A percentile compares a stretch with the other conserved stretches of the same genome.
Evolutionary conservation across 1,140 invertebrate genomes (phyloP).

Genomic region (Battus philenor): DNA sequence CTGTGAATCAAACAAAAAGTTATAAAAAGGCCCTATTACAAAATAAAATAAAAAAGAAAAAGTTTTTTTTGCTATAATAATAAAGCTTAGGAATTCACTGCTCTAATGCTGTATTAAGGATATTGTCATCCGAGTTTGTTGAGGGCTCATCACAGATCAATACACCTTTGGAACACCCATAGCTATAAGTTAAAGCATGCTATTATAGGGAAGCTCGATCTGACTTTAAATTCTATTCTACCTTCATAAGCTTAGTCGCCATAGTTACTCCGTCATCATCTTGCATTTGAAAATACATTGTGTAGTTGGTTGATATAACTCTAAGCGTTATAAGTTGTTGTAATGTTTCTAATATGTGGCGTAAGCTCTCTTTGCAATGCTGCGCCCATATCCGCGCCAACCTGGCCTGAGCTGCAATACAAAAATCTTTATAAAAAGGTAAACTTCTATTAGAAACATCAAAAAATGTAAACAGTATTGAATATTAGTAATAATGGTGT

Average conservation of each 20-base stretch:
- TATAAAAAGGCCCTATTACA: too few species aligned
- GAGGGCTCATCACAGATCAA: background rate
- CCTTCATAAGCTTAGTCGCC: conserved; percentile 90
- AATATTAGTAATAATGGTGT: too few species aligned
- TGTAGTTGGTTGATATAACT: conserved; percentile 86
- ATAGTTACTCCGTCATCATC: conserved; percentile 88
- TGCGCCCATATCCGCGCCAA: conserved; percentile 87
- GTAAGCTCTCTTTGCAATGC: conserved; percentile 82
- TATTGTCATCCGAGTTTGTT: background rate
- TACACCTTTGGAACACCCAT: too few species aligned
- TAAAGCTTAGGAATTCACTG: background rate
- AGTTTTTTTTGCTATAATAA: too few species aligned
- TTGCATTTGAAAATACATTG: conserved; percentile 85
- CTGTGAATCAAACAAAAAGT: too few species aligned
- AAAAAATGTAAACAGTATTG: too few species aligned
- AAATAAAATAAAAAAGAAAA: too few species aligned
- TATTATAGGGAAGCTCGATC: too few species aligned
- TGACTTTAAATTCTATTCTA: too few species aligned
- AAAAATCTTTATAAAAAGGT: too few species aligned
- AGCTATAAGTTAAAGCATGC: too few species aligned
- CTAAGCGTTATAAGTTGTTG: conserved; percentile 92
- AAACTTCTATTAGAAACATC: too few species aligned
- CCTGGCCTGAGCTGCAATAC: conserved; percentile 82
- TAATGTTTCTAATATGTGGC: conserved; percentile 85
- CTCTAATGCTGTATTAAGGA: background rate